Evolutionary conservation across 2,888 invertebrate species (phyloP).

Genomic region (Synanthedon tipuliformis): DNA sequence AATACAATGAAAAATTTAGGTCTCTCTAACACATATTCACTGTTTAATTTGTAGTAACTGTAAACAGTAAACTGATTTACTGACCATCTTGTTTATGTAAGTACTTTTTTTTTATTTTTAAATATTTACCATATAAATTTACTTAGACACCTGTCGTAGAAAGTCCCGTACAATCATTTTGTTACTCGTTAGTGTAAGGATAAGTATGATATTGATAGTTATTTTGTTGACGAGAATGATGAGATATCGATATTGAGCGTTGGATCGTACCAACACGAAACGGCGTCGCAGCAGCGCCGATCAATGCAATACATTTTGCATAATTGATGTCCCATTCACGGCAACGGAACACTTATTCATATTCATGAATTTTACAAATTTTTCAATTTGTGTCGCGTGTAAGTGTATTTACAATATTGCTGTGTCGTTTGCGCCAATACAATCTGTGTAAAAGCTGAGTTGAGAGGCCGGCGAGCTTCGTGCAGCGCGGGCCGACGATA

Average conservation of each 20-base stretch:
- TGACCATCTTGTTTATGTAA: too few species aligned
- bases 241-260: constrained; percentile 16
- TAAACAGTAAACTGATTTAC: too few species aligned
- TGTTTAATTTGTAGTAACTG: too few species aligned
- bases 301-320: constrained; percentile 63
- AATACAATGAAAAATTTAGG: too few species aligned
- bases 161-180: background rate
- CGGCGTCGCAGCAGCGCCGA: constrained; percentile 24
- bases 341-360: constrained; percentile 59
- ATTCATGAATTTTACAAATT: constrained; percentile 65
- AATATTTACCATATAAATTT: background rate
- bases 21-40: too few species aligned
- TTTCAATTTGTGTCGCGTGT: constrained; percentile 58
- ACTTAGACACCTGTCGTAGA: background rate
- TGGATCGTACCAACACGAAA: constrained; percentile 28
- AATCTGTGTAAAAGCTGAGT: constrained; percentile 54
- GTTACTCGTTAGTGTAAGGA: background rate
- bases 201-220: background rate
- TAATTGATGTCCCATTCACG: constrained; percentile 65
- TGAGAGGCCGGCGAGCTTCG: constrained; percentile 15
- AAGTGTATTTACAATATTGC: constrained; percentile 56
- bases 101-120: too few species aligned
- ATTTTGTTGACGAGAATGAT: constrained; percentile 16
- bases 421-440: constrained; percentile 48
- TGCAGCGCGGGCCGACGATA: constrained; percentile 29